Evolutionary conservation across 2,888 invertebrate species (phyloP), one percentile per base, ranked within the genome.

Genomic region (Heliothis peltigera): DNA sequence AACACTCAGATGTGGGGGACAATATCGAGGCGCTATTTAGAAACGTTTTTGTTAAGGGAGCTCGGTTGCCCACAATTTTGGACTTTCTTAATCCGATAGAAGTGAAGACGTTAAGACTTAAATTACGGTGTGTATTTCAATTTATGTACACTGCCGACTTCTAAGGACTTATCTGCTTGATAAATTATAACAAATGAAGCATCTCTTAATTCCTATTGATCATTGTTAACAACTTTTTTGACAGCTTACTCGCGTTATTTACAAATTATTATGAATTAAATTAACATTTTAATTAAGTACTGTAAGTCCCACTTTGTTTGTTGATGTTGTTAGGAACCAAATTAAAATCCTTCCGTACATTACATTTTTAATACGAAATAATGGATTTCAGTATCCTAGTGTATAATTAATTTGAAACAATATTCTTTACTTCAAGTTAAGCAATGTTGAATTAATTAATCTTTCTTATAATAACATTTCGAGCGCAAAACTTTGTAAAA

Each of bases 11-110:
- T 70, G 72, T 75, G 65, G 85, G 86, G 84, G 81, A 81, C 81
- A 83, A 72, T 75, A 69, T 72, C 48, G 70, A 77, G 67, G 58
- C 83, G 75, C 70, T 82, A 82, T 85, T 86, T 84, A 79, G 80
- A 65, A 80, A 60, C 72, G 71, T 76, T 83, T 83, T 76, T 79
- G 67, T 79, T 82, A 65, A 75, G 60, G 68, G 58, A 48, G 21
- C 52, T 64, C 59, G 77, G 77, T 80, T 76, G 77, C 70, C 75
- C 64, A 75, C 17, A 48, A 39, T 67, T 65, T 67, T 57, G 17
- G n/a, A 52, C 7, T 8, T 25, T 2, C 4, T 22, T 49, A 52
- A 53, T 48, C n/a, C 19, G 19, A n/a, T 53, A 42, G 32, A 22
- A 48, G 19, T 52, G n/a, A 47, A 59, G 55, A 55, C 8, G 55